Evolutionary conservation across 2,888 invertebrate species (phyloP).

Genomic region (Limnephilus lunatus): DNA sequence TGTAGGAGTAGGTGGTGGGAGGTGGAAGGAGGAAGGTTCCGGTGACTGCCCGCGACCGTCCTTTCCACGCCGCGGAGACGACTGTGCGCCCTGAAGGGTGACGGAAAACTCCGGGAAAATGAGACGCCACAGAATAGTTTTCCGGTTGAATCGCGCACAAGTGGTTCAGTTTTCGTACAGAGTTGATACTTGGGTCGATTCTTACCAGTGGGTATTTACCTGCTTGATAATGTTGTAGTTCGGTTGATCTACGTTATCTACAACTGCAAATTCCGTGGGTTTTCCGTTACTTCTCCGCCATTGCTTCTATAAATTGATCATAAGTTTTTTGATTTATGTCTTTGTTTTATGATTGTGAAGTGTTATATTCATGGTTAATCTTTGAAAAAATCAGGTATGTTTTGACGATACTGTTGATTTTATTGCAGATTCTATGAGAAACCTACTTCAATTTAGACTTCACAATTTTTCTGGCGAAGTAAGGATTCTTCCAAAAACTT

Average conservation of each 20-base stretch:
- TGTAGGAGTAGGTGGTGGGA: neutral
- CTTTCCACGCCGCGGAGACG: slow-evolving; percentile 26
- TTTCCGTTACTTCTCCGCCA: neutral
- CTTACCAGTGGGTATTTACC: neutral
- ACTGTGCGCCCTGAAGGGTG: slow-evolving; percentile 13
- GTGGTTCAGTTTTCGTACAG: neutral
- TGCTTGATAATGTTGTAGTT: neutral
- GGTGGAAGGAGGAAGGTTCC: slow-evolving; percentile 15
- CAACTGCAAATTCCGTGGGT: neutral
- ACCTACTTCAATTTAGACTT: too few relatives aligned
- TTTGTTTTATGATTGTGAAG: neutral
- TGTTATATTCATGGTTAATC: neutral
- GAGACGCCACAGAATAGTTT: neutral
- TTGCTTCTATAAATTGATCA: neutral
- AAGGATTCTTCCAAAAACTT: too few relatives aligned
- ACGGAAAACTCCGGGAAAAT: slow-evolving; percentile 17
- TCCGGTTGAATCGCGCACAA: neutral
- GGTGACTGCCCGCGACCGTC: slow-evolving; percentile 18
- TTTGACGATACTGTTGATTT: neutral
- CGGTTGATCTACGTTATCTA: neutral
- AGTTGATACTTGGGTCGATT: neutral
- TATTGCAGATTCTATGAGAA: neutral
- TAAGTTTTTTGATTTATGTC: neutral
- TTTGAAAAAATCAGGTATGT: neutral
- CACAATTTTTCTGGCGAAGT: too few relatives aligned